phyloP scores from a whole-genome alignment of 2,113 vertebrate genomes.

The Psittacara wagleri region DNA sequence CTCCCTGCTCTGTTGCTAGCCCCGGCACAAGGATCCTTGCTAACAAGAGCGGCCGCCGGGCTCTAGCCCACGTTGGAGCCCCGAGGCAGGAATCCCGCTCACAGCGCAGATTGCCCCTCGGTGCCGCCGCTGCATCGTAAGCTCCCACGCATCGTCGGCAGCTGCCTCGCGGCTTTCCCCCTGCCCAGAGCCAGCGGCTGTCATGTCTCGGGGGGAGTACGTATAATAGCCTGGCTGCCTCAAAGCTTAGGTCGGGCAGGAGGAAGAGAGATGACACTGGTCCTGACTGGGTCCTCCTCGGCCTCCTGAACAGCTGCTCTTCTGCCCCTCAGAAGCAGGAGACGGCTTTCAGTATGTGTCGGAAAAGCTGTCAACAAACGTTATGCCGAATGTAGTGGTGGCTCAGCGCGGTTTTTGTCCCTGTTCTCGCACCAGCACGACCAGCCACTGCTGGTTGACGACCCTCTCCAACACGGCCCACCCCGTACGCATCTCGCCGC shows the following conservation, averaged over 20 bases:
- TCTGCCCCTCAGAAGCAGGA: background rate
- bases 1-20: rapidly evolving
- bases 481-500: slow-evolving; percentile 49
- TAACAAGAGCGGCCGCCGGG: rapidly evolving
- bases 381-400: background rate
- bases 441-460: background rate
- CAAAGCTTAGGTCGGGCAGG: background rate
- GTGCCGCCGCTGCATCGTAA: too few species aligned
- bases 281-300: slow-evolving; percentile 24
- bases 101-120: too few species aligned
- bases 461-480: background rate
- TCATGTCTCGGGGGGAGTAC: rapidly evolving
- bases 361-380: background rate
- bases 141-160: too few species aligned
- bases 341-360: background rate
- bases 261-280: slow-evolving; percentile 50
- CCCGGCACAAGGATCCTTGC: background rate
- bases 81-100: too few species aligned
- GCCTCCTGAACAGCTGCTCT: background rate
- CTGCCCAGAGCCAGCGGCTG: background rate
- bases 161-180: background rate
- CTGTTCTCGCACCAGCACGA: slow-evolving; percentile 29
- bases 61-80: too few species aligned
- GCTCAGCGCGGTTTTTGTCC: background rate
- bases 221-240: background rate